phyloP scores from a whole-genome alignment of 2,888 invertebrate species.

The Athalia rosae region DNA sequence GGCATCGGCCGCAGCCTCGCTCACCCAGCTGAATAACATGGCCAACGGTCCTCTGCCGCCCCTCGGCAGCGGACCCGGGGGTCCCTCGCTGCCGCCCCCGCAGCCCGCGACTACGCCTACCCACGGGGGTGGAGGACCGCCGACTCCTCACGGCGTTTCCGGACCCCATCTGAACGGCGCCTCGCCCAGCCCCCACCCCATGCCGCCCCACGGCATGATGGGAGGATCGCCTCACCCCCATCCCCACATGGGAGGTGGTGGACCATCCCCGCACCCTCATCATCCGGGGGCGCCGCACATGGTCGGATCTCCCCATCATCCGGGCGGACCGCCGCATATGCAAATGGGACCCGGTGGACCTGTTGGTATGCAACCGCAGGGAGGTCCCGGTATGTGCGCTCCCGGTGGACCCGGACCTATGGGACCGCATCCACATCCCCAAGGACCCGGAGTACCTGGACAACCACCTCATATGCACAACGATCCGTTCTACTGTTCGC shows the following conservation, averaged over 20 bases:
- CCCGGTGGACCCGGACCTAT: slow-evolving; percentile 62
- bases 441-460: slow-evolving; percentile 69
- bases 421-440: slow-evolving; percentile 69
- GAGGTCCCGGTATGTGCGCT: slow-evolving; percentile 69
- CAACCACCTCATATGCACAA: slow-evolving; percentile 74
- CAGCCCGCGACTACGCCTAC: slow-evolving; percentile 71
- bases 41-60: slow-evolving; percentile 71
- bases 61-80: slow-evolving; percentile 65
- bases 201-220: slow-evolving; percentile 71
- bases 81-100: slow-evolving; percentile 63
- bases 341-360: slow-evolving; percentile 64
- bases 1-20: slow-evolving; percentile 70
- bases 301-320: slow-evolving; percentile 71
- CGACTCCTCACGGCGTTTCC: slow-evolving; percentile 66
- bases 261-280: slow-evolving; percentile 70
- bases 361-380: slow-evolving; percentile 69
- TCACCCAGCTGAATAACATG: slow-evolving; percentile 72
- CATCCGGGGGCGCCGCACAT: slow-evolving; percentile 69
- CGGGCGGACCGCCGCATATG: slow-evolving; percentile 67
- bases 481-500: slow-evolving; percentile 78
- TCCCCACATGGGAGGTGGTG: slow-evolving; percentile 69
- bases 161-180: slow-evolving; percentile 70
- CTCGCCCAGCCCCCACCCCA: slow-evolving; percentile 69
- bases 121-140: slow-evolving; percentile 69
- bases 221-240: slow-evolving; percentile 70